Base-by-base conservation (phyloP, 2,797 vertebrate species). In the Phrynocephalus vlangalii region DNA sequence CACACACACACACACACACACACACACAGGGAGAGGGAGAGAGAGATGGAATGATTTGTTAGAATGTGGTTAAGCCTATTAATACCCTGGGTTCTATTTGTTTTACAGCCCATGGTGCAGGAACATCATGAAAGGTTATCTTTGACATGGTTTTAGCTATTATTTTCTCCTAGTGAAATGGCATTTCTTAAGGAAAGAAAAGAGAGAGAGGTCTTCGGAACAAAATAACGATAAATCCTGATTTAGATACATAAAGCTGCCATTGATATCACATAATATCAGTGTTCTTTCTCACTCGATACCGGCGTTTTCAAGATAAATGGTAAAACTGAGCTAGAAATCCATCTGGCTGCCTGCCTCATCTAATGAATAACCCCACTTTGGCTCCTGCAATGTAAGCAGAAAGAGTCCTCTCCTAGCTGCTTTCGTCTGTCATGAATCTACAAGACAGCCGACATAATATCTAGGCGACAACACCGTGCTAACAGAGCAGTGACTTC, bases 361-460 rank as follows among this genome's bases (percentile, higher is more conserved):
- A 97, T 98, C 98, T 99, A 99, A 99, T 99, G 99, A 99, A 99
- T 99, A 99, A 99, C 98, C 98, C 98, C 98, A 99, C 98, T 99
- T 99, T 99, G 98, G 98, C 98, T 98, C 97, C 94, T 99, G 99
- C 99, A 97, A 98, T 99, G 99, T 99, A 99, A 99, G 99, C 99
- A 99, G 97, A 99, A 99, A 98, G 98, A 95, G 95, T 98, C 98
- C 98, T 98, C 98, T 98, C 97, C 97, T 96, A 96, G 97, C 98
- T 97, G 96, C 97, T 96, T 97, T 97, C 96, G 98, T 97, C 96
- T 94, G 97, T 98, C 98, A 99, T 99, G 99, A 99, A 99, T 99
- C 99, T 99, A 98, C 97, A 97, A 97, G 98, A 99, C 98, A 99
- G 98, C 98, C 97, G 96, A 99, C 98, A 99, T 99, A 99, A 99